These are phyloP conservation scores for Nothura maculosa DNA, from an alignment of 2,797 vertebrate species.

Conservation along the genomic window DNA sequence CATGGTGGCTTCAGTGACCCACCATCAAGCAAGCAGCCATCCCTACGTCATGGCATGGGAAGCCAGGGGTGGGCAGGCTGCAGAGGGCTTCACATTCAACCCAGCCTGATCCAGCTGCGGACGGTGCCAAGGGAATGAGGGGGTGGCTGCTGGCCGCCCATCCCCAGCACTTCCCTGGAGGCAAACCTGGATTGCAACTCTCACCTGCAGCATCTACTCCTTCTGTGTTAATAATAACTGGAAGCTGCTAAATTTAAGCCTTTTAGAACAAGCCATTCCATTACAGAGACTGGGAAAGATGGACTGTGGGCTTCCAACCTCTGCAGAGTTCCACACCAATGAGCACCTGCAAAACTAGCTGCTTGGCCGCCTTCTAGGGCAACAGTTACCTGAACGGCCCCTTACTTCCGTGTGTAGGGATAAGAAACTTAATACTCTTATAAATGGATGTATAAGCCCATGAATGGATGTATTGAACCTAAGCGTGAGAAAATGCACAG, in stretches of 20 bases:
- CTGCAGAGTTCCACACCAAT: neutral
- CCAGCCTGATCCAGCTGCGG: too few relatives aligned
- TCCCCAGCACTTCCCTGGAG: neutral
- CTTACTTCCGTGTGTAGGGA: neutral
- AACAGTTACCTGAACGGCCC: neutral
- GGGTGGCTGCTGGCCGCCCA: neutral
- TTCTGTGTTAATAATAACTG: neutral
- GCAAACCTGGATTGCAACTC: neutral
- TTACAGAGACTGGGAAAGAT: rapidly evolving
- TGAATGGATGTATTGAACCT: neutral
- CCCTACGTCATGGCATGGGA: too few relatives aligned
- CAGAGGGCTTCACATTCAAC: too few relatives aligned
- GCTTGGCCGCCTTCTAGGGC: neutral
- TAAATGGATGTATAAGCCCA: neutral
- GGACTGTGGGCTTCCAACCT: neutral
- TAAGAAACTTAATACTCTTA: rapidly evolving
- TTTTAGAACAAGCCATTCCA: neutral
- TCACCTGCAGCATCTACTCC: neutral
- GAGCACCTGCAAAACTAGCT: neutral
- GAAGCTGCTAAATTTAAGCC: neutral
- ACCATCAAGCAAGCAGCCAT: too few relatives aligned
- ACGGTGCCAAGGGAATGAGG: too few relatives aligned
- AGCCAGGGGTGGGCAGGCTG: too few relatives aligned
- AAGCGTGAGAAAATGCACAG: neutral
- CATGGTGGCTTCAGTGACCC: too few relatives aligned